Percentiles rank a stretch among this genome's conserved stretches.
Evolutionary conservation across 2,113 vertebrate species (phyloP).

Genomic region (Pica pica): DNA sequence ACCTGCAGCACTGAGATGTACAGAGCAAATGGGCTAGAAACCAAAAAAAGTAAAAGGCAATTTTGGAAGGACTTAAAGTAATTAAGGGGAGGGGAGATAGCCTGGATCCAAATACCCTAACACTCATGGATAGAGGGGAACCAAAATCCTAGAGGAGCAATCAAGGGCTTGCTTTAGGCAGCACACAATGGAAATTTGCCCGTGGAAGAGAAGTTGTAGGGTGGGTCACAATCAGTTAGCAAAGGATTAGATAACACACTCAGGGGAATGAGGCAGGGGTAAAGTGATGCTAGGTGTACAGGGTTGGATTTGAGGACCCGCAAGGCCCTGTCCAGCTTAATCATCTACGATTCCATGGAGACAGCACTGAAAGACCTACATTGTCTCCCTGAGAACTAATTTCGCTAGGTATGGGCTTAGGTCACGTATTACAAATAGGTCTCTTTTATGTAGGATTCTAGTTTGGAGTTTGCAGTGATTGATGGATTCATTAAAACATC

Average conservation of each 20-base stretch:
- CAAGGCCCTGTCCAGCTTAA: constrained; percentile 35
- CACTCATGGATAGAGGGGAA: background rate
- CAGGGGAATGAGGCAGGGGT: background rate
- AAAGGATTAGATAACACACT: constrained; percentile 1
- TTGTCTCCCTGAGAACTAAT: constrained; percentile 47
- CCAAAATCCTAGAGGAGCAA: background rate
- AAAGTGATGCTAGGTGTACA: constrained; percentile 12
- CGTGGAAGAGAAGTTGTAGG: background rate
- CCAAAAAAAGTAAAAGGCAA: background rate
- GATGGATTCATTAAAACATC: constrained; percentile 46
- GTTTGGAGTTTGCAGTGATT: constrained; percentile 41
- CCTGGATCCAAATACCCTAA: background rate
- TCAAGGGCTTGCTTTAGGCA: background rate
- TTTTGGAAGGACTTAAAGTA: background rate
- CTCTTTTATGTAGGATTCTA: constrained; percentile 23
- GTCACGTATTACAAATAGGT: constrained; percentile 34
- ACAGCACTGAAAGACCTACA: constrained; percentile 39
- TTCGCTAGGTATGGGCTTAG: constrained; percentile 19
- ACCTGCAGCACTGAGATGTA: background rate
- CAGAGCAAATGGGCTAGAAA: background rate
- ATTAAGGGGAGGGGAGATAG: background rate
- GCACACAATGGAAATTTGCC: background rate
- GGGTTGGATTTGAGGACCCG: background rate
- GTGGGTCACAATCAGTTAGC: constrained; percentile 47
- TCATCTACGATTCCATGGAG: constrained; percentile 32